phyloP scores from a whole-genome alignment of 1,140 invertebrate species.

The Drosophila sturtevanti region DNA sequence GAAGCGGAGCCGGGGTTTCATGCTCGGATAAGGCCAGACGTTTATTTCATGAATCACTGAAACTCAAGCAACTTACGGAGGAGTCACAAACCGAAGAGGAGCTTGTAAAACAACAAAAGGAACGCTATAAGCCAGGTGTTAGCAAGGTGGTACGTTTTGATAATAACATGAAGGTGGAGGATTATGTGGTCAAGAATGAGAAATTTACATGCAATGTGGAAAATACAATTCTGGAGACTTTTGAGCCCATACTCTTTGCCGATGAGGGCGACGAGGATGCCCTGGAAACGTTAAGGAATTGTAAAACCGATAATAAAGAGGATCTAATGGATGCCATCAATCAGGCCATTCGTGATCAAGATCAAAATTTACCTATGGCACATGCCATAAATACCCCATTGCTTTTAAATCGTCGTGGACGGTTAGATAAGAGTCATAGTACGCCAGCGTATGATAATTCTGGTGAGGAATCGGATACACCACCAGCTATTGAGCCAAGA shows the following conservation, averaged over 20 bases:
- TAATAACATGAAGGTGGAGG: conserved; percentile 75
- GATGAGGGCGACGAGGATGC: conserved; percentile 78
- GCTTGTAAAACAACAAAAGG: conserved; percentile 32
- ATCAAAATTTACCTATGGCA: conserved; percentile 48
- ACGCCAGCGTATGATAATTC: conserved; percentile 89
- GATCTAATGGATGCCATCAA: conserved; percentile 64
- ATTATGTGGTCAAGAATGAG: conserved; percentile 75
- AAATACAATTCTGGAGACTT: conserved; percentile 81
- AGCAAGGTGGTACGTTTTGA: conserved; percentile 82
- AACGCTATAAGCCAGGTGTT: conserved; percentile 74
- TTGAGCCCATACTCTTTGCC: conserved; percentile 80
- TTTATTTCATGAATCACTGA: conserved; percentile 50
- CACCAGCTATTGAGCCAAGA: conserved; percentile 78
- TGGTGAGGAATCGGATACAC: conserved; percentile 80
- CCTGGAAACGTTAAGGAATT: conserved; percentile 62
- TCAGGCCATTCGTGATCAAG: conserved; percentile 42
- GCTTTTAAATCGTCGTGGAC: conserved; percentile 82
- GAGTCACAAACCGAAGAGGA: conserved; percentile 44
- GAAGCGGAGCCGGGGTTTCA: conserved; percentile 22
- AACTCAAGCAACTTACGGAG: conserved; percentile 67
- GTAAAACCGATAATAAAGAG: conserved; percentile 53
- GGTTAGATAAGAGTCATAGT: conserved; percentile 89
- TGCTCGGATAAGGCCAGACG: conserved; percentile 47
- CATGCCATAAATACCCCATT: conserved; percentile 81
- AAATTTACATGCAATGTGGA: conserved; percentile 82